These are phyloP conservation scores for Dicyrtomina minuta DNA, from an alignment of 2,888 invertebrate genomes.

Conservation along the genomic window DNA sequence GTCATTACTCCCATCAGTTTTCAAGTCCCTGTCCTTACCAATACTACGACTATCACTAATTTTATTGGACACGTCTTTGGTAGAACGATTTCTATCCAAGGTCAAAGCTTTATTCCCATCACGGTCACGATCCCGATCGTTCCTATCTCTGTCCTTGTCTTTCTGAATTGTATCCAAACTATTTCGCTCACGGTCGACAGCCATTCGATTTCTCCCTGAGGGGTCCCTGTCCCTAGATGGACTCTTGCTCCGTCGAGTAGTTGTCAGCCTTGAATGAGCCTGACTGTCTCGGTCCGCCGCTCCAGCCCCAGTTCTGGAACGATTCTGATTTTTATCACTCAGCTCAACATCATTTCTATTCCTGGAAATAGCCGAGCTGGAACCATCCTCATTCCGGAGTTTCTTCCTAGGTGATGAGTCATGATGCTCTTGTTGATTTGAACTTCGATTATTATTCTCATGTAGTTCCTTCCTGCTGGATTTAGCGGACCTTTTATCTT, in stretches of 20 bases:
- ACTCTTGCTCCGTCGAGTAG: conserved; percentile 21
- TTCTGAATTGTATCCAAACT: not conserved
- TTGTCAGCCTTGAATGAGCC: too few species aligned
- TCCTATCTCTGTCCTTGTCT: conserved; percentile 5
- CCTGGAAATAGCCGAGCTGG: not conserved
- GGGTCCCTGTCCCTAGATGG: conserved; percentile 5
- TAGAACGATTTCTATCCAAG: not conserved
- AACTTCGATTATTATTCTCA: not conserved
- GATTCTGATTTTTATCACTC: not conserved
- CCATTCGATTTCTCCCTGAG: not conserved
- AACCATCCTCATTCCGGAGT: conserved; percentile 4
- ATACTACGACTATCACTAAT: conserved; percentile 12
- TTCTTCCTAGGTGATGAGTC: conserved; percentile 1
- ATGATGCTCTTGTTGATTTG: conserved; percentile 1
- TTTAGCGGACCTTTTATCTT: conserved; percentile 2
- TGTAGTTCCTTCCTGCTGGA: not conserved
- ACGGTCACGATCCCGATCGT: conserved; percentile 11
- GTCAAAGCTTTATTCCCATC: not conserved
- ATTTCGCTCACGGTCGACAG: conserved; percentile 7
- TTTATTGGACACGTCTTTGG: conserved; percentile 9
- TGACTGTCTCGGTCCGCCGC: too few species aligned
- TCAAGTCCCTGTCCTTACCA: conserved; percentile 8
- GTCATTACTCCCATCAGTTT: conserved; percentile 3
- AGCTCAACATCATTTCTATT: not conserved
- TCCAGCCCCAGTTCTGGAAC: too few species aligned